A percentile compares a stretch with the other conserved stretches of the same genome.
Conservation (phyloP, 2,888 invertebrate genomes). For the Malthinus seriepunctatus region DNA sequence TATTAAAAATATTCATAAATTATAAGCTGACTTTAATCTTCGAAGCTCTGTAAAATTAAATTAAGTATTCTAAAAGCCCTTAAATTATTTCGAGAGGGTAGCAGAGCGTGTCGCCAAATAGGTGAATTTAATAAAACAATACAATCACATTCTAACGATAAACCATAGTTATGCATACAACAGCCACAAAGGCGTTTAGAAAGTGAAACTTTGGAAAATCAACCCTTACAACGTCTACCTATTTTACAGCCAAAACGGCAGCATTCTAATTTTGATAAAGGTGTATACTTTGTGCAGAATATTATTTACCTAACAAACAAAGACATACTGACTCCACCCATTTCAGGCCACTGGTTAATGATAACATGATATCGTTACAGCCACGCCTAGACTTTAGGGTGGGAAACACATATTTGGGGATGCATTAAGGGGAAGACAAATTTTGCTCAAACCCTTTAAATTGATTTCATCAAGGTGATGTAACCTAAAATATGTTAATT, state of each 20-base stretch:
- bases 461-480: conserved; percentile 23
- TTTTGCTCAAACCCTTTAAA: conserved; percentile 6
- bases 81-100: conserved; percentile 49
- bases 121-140: conserved; percentile 52
- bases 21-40: conserved; percentile 2
- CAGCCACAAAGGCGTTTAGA: conserved; percentile 45
- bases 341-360: conserved; percentile 55
- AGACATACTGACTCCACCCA: conserved; percentile 53
- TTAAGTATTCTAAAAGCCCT: conserved; percentile 40
- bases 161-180: conserved; percentile 54
- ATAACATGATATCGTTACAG: conserved; percentile 46
- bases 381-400: conserved; percentile 40
- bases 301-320: conserved; percentile 71
- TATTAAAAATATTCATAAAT: background rate
- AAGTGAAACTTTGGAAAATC: conserved; percentile 34
- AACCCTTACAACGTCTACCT: conserved; percentile 47
- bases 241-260: conserved; percentile 53
- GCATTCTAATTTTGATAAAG: conserved; percentile 51
- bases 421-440: conserved; percentile 20
- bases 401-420: conserved; percentile 32
- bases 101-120: conserved; percentile 48
- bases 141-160: conserved; percentile 50
- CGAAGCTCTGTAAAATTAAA: conserved; percentile 6
- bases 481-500: conserved; percentile 20
- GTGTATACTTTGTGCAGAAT: conserved; percentile 74